Percentiles rank a stretch among this genome's conserved stretches.
Conservation (phyloP, 2,113 vertebrate genomes). For the Plecturocebus donacophilus region DNA sequence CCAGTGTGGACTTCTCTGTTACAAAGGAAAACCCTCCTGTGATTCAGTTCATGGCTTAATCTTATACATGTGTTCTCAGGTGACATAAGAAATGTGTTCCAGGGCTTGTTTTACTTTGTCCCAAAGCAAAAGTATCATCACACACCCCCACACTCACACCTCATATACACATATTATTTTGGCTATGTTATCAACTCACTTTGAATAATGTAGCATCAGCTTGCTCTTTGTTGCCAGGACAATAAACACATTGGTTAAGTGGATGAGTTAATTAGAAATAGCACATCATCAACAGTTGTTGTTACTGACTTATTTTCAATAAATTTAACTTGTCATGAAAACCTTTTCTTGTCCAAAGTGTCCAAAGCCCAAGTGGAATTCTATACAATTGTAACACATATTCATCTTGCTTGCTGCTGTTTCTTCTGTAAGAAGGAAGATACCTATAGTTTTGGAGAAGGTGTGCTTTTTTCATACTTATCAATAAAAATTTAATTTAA, state of each 20-base stretch:
- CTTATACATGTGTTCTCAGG: neutral
- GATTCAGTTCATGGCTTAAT: neutral
- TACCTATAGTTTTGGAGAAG: neutral
- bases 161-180: neutral
- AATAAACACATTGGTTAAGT: neutral
- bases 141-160: neutral
- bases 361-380: neutral
- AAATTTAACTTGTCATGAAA: slow-evolving; percentile 34
- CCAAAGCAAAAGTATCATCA: neutral
- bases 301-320: slow-evolving; percentile 38
- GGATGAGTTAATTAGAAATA: neutral
- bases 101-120: neutral
- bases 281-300: neutral
- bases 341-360: neutral
- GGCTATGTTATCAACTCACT: neutral
- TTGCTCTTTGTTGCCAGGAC: neutral
- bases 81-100: neutral
- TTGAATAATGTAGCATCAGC: accelerated
- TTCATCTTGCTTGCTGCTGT: neutral
- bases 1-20: neutral
- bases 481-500: neutral
- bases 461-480: neutral
- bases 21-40: neutral
- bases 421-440: neutral
- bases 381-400: neutral